These are phyloP conservation scores for Orthosia gracilis DNA, from an alignment of 2,888 invertebrate species.

Conservation along the genomic window DNA sequence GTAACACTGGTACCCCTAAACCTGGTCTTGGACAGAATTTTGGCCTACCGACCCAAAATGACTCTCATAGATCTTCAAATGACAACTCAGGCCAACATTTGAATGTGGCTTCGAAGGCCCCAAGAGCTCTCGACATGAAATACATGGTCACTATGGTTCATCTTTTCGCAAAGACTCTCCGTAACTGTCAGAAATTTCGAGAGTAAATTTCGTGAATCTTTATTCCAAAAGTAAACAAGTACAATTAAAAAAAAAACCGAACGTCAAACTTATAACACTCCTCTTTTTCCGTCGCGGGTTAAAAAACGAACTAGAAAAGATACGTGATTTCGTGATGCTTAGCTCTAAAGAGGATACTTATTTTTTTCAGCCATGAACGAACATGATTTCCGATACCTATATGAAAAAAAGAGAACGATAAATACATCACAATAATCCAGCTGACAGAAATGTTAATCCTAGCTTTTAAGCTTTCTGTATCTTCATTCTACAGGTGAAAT, in stretches of 20 bases:
- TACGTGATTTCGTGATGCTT: background rate
- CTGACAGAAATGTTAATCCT: background rate
- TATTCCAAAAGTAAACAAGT: too few species aligned
- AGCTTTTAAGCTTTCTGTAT: background rate
- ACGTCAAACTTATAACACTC: too few species aligned
- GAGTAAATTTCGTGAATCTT: background rate
- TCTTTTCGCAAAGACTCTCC: background rate
- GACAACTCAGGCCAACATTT: too few species aligned
- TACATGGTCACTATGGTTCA: background rate
- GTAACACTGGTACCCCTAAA: too few species aligned
- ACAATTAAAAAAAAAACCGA: too few species aligned
- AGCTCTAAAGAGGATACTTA: background rate
- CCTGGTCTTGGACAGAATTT: background rate
- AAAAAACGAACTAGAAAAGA: background rate
- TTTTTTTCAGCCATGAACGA: background rate
- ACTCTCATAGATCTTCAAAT: background rate
- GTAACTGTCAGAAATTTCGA: background rate
- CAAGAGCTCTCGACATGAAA: background rate
- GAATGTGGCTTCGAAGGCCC: background rate
- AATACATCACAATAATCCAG: conserved; percentile 5
- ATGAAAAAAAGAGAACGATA: conserved; percentile 9
- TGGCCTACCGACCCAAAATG: background rate
- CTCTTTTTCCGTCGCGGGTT: too few species aligned
- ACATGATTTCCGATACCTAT: conserved; percentile 4
- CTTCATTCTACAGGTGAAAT: background rate